Base-by-base conservation (phyloP, 2,888 invertebrate species). In the Norana najaformis region DNA sequence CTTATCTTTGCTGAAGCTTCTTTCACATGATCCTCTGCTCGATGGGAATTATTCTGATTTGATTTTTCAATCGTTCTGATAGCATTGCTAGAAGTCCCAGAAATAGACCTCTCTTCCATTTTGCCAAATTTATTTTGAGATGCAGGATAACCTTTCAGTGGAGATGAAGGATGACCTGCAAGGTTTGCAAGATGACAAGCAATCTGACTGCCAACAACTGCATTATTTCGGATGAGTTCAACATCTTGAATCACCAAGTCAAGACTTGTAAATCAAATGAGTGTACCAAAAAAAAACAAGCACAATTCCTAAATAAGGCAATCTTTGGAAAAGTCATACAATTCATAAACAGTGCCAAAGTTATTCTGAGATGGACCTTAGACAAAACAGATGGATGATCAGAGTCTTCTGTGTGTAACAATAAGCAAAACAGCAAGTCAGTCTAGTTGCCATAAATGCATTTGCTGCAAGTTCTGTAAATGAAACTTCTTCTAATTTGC, bases 201-300 rank as follows among this genome's bases (percentile, higher is more conserved):
- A 90, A 95, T 94, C 90, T 93, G 92, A 89, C 94, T 93, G 11
- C 94, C 95, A 34, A 94, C 93, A 30, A 41, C 91, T 3, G 98
- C 99, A 95, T 99, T 99, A 95, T 99, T 98, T 95, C 97, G 97
- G 93, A 99, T 97, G 91, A 99, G 96, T 41, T 97, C 97, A 93
- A 98, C 97, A 95, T 99, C 93, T 93, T 69, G 69, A 69, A 69
- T 69, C n/a, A 6, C 5, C 69, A 69, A 69, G 69, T 69, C 69
- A 69, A 69, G 69, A 69, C 30, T 47, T 47, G 1, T n/a, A 30
- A 69, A 69, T 8, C 69, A 69, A n/a, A 20, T 23, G 47, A 47
- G 20, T 47, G 47, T 47, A 47, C 20, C 47, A 47, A 23, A 47
- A 47, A 47, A 23, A 5, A 69, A n/a, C 23, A 53, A 23, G n/a